Conservation (phyloP, 2,888 invertebrate genomes). For the Anaspis maculata region DNA sequence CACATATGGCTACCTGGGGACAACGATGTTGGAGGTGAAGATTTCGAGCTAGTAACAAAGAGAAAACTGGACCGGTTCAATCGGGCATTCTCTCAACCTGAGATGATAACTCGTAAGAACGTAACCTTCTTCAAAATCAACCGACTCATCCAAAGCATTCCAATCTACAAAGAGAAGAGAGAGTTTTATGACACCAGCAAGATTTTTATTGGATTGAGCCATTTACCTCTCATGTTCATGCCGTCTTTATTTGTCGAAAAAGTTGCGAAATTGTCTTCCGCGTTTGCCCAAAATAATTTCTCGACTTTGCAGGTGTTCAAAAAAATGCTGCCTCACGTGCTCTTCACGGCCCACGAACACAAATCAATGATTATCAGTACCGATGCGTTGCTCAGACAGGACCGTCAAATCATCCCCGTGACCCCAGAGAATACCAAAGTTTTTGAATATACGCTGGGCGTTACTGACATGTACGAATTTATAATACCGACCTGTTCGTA, state of each 20-base stretch:
- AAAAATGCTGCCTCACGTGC: slow-evolving; percentile 57
- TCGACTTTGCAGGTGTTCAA: slow-evolving; percentile 47
- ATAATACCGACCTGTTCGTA: slow-evolving; percentile 93
- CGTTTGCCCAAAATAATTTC: neutral
- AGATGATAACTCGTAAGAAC: slow-evolving; percentile 52
- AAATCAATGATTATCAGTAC: slow-evolving; percentile 52
- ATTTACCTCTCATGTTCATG: slow-evolving; percentile 57
- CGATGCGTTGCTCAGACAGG: slow-evolving; percentile 30
- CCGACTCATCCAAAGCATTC: slow-evolving; percentile 56
- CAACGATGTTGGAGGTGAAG: slow-evolving; percentile 96
- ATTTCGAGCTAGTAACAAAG: slow-evolving; percentile 55
- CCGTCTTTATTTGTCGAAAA: slow-evolving; percentile 47
- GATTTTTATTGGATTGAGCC: slow-evolving; percentile 62
- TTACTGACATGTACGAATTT: slow-evolving; percentile 58
- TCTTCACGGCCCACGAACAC: slow-evolving; percentile 64
- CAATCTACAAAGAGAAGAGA: slow-evolving; percentile 44
- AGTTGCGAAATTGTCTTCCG: slow-evolving; percentile 35
- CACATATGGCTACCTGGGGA: slow-evolving; percentile 88
- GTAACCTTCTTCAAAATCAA: slow-evolving; percentile 69
- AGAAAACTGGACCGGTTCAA: slow-evolving; percentile 67
- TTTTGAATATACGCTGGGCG: slow-evolving; percentile 41
- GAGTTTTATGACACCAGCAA: slow-evolving; percentile 38
- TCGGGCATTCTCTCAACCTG: slow-evolving; percentile 63
- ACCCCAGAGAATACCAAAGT: slow-evolving; percentile 36
- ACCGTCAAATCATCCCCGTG: slow-evolving; percentile 32